Base-by-base conservation (phyloP, 2,797 vertebrate species). In the Hyperoplus immaculatus region DNA sequence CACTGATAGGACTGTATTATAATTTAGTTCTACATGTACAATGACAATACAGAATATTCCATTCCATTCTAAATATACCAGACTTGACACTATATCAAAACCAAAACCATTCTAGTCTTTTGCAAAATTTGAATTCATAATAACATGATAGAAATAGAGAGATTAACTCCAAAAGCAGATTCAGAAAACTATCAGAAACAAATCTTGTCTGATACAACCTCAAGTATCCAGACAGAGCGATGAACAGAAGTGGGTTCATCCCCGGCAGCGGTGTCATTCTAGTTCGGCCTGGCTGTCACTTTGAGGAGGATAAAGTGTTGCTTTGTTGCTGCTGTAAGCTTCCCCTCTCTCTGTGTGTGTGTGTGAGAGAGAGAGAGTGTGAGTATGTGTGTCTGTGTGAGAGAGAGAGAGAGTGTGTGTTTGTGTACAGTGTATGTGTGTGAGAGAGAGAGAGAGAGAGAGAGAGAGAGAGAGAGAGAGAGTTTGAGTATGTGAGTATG, bases 261-360 rank as follows among this genome's bases (percentile, higher is more conserved):
- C 72, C 77, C 85, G 21, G 50, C 15, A 6, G 75, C 29, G 6
- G 77, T 64, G 77, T 86, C 76, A 55, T 43, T 81, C 80, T 43
- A 77, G 60, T 78, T 71, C n/a, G 78, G 87, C 85, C 84, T 70
- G n/a, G 41, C 67, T 77, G 88, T 87, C 85, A 84, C 80, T 77
- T 29, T 47, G 75, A 83, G 78, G 39, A 75, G 85, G 82, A 90
- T 81, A 45, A 82, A 91, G 81, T 68, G 81, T 53, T 71, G 87
- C 86, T 83, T 67, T 88, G 88, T 83, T 77, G 87, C 84, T 72
- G 84, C 71, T 79, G 72, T 84, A 84, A 88, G 88, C 69, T 75
- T 67, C 73, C 72, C 77, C 58, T 75, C 80, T 77, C 45, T 46
- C 77, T 75, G 56, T 58, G 38, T 29, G 29, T 58, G 56, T 59